Percentiles rank a stretch among this genome's conserved stretches.
Conservation (phyloP, 2,797 vertebrate species). For the Clarias pachynema region DNA sequence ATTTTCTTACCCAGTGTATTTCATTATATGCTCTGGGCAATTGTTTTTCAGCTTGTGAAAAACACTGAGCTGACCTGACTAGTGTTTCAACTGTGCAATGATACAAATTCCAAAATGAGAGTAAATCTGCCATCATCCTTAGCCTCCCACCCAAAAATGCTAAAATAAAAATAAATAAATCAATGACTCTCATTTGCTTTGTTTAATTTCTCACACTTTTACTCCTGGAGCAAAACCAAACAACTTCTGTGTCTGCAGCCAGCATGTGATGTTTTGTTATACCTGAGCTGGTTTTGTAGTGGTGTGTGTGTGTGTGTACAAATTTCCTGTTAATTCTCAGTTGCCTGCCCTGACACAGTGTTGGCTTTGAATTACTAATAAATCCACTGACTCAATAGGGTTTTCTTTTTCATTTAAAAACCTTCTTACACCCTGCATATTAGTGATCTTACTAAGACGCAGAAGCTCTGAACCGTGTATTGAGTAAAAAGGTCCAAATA, state of each 20-base stretch:
- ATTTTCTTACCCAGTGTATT: not conserved
- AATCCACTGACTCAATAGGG: not conserved
- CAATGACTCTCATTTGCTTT: not conserved
- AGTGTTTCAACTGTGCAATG: not conserved
- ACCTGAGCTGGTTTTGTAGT: not conserved
- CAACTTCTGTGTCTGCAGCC: not conserved
- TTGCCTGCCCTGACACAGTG: too few species aligned
- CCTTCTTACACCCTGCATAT: not conserved
- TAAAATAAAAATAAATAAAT: not conserved
- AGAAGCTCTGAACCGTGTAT: too few species aligned
- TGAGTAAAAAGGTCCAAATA: too few species aligned
- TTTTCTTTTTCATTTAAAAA: not conserved
- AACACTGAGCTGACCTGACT: too few species aligned
- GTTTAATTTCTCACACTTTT: not conserved
- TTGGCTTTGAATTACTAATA: too few species aligned
- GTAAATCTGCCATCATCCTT: not conserved
- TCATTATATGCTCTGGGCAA: not conserved
- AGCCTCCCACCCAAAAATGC: not conserved
- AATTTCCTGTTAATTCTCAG: too few species aligned
- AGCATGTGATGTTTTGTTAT: not conserved
- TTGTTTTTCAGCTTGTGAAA: not conserved
- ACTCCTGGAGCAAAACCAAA: not conserved
- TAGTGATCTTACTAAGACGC: not conserved
- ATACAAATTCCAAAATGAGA: not conserved
- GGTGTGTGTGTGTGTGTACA: too few species aligned